phyloP scores from a whole-genome alignment of 2,113 vertebrate genomes.

The Phylloscopus trochilus region DNA sequence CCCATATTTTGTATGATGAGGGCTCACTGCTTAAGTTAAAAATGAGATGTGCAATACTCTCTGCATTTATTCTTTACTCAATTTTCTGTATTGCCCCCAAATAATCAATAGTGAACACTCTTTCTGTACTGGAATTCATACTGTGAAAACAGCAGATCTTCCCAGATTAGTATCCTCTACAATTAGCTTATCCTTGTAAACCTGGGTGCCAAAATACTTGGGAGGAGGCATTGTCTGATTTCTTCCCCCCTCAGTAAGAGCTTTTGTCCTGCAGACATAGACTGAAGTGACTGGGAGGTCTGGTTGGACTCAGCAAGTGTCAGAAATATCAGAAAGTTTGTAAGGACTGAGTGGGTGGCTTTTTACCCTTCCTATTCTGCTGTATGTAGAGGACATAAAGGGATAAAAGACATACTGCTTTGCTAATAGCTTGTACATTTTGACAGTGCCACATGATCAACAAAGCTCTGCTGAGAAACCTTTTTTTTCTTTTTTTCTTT shows the following conservation, averaged over 20 bases:
- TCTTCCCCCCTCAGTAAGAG: neutral
- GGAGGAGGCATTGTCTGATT: neutral
- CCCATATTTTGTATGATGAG: neutral
- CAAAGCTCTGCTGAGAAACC: neutral
- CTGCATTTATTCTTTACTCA: neutral
- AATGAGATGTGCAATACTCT: accelerated
- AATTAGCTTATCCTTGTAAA: neutral
- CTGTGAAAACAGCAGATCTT: neutral
- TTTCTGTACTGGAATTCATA: neutral
- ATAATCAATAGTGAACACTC: neutral
- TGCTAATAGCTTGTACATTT: neutral
- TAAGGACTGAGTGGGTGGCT: neutral
- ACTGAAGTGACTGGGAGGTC: neutral
- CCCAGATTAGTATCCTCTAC: neutral
- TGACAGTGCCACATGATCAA: neutral
- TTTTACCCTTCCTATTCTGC: accelerated
- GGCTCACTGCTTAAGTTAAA: neutral
- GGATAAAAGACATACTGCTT: neutral
- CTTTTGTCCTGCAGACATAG: neutral
- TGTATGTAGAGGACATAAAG: neutral
- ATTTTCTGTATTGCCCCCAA: neutral
- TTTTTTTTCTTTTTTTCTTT: neutral
- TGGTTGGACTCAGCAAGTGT: neutral
- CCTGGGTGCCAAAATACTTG: neutral
- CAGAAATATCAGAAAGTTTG: neutral